phyloP scores from a whole-genome alignment of 2,113 vertebrate genomes.

The Percopsis transmontana region DNA sequence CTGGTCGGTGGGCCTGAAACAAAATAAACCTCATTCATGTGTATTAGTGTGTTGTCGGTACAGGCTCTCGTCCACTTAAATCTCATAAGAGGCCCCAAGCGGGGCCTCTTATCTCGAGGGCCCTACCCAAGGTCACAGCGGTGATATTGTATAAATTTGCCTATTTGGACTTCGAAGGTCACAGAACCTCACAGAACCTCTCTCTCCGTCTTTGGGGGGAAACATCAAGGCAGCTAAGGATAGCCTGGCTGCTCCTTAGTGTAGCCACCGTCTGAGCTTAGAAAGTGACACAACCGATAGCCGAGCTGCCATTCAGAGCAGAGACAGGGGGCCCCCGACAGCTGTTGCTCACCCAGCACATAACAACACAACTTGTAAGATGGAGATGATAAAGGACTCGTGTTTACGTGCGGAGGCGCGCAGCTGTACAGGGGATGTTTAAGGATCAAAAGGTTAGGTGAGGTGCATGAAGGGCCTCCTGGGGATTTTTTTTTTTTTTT shows the following conservation, averaged over 20 bases:
- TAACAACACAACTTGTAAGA: conserved; percentile 3
- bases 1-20: conserved; percentile 34
- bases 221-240: conserved; percentile 12
- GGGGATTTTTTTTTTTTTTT: conserved; percentile 27
- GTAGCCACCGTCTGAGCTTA: conserved; percentile 15
- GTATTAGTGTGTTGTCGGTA: too few relatives aligned
- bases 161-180: conserved; percentile 52
- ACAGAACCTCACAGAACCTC: conserved; percentile 1
- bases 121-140: conserved; percentile 27
- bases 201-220: too few relatives aligned
- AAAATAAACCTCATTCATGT: not conserved
- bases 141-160: conserved; percentile 42
- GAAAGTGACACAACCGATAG: conserved; percentile 39
- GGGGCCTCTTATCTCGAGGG: conserved; percentile 37
- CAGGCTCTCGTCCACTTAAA: conserved; percentile 5
- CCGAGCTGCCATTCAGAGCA: conserved; percentile 20
- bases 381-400: conserved; percentile 10
- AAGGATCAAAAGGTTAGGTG: conserved; percentile 4
- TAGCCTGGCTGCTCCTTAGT: conserved; percentile 5
- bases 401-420: conserved; percentile 9
- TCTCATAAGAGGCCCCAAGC: conserved; percentile 24
- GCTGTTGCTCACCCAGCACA: conserved; percentile 44
- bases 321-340: conserved; percentile 29
- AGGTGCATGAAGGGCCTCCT: conserved; percentile 12
- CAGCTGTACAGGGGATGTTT: not conserved